phyloP scores from a whole-genome alignment of 2,113 vertebrate genomes.

The Python bivittatus region DNA sequence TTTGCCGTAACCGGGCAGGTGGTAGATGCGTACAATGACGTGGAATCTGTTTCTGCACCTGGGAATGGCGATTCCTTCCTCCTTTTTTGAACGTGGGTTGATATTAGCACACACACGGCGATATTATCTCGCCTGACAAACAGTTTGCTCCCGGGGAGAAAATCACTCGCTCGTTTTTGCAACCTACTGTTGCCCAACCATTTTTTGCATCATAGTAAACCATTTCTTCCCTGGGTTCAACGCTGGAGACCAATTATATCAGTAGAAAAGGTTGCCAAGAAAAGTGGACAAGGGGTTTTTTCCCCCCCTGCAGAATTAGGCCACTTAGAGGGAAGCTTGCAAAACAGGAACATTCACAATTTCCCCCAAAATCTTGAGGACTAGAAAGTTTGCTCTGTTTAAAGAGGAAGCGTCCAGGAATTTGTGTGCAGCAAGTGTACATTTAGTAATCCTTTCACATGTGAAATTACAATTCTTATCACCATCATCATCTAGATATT shows the following conservation, averaged over 20 bases:
- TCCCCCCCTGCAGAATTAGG: too few species aligned
- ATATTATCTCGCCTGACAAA: neutral
- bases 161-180: neutral
- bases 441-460: neutral
- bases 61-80: too few species aligned
- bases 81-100: neutral
- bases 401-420: neutral
- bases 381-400: neutral
- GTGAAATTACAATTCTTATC: too few species aligned
- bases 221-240: too few species aligned
- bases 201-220: neutral
- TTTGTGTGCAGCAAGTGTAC: neutral
- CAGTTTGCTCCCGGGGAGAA: neutral
- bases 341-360: neutral
- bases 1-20: neutral
- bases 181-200: too few species aligned
- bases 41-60: too few species aligned
- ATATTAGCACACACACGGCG: neutral
- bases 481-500: too few species aligned
- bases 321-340: neutral
- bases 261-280: too few species aligned
- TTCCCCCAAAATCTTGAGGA: neutral
- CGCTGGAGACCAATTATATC: too few species aligned
- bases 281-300: too few species aligned
- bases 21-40: too few species aligned